Evolutionary conservation across 2,797 vertebrate genomes (phyloP), one percentile per base, ranked within the genome.

Genomic region (Natrix natrix): DNA sequence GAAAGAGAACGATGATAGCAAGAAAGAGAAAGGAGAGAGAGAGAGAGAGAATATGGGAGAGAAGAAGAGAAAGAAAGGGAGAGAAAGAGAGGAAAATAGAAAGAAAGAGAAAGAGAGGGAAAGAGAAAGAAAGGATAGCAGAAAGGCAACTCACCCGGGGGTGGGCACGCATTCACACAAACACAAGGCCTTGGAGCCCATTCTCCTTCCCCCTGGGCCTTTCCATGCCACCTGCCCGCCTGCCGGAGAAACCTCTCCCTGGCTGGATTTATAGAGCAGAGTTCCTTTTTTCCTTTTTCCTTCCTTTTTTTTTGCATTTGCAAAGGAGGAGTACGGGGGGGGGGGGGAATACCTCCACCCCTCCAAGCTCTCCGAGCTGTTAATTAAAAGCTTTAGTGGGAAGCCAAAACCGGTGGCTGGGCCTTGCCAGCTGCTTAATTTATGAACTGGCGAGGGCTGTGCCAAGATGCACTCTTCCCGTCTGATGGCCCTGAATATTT

Each of bases 351-450:
- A 7, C 69, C 37, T 24, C 43, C 32, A 66, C 55, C 60, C 92
- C 92, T 78, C 59, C 90, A 88, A 60, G 43, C 92, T 61, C 20
- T 74, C 43, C 14, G 56, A 88, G 92, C 92, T 20, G 90, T 93
- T 69, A 91, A 94, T 90, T 61, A 60, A 92, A 92, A 90, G 61
- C 57, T 56, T 90, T 55, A 16, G 56, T 55, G 22, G 87, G 48
- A 88, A 90, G 93, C 90, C 26, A 89, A 83, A 32, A 90, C n/a
- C 8, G 8, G 12, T 3, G 26, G 2, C 20, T 32, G 4, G 1
- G 37, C 55, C 5, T 88, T 28, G 91, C 89, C 92, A 88, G 87
- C 60, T 59, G 90, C 28, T 66, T 83, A 90, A 92, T 92, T 90
- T 92, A 92, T 92, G 88, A 55, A 90, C 91, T 61, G n/a, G 61